phyloP scores from a whole-genome alignment of 2,888 invertebrate genomes.

The Sipha maydis region DNA sequence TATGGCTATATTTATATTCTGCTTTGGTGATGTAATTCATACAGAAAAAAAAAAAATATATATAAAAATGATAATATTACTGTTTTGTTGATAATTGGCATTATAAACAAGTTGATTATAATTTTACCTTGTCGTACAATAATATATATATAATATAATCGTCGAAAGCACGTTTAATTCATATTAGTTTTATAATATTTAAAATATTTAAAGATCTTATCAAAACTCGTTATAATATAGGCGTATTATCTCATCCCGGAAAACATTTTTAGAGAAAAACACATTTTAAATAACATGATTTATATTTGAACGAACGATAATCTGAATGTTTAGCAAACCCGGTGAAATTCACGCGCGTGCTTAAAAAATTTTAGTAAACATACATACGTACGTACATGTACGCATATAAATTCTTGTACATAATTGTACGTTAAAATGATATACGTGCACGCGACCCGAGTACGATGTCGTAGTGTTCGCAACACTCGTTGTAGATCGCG shows the following conservation, averaged over 20 bases:
- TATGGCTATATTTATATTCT: no score
- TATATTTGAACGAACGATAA: background rate
- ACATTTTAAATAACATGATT: background rate
- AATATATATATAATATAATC: background rate
- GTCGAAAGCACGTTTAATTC: background rate
- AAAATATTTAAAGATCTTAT: background rate
- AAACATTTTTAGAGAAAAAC: constrained; percentile 3
- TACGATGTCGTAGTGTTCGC: no score
- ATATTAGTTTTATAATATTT: background rate
- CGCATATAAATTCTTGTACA: no score
- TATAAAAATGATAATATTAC: background rate
- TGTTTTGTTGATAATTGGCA: background rate
- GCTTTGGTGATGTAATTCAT: no score
- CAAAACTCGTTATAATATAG: background rate
- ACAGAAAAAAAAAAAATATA: no score
- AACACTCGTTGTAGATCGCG: no score
- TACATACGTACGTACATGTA: no score
- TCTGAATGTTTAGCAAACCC: background rate
- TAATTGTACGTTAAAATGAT: no score
- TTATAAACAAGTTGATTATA: constrained; percentile 1
- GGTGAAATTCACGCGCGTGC: background rate
- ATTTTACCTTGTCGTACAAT: background rate
- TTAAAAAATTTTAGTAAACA: no score
- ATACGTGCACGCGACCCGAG: no score
- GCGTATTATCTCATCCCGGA: background rate